These are phyloP conservation scores for Liparis tanakae DNA, from an alignment of 2,797 vertebrate genomes.

Conservation along the genomic window DNA sequence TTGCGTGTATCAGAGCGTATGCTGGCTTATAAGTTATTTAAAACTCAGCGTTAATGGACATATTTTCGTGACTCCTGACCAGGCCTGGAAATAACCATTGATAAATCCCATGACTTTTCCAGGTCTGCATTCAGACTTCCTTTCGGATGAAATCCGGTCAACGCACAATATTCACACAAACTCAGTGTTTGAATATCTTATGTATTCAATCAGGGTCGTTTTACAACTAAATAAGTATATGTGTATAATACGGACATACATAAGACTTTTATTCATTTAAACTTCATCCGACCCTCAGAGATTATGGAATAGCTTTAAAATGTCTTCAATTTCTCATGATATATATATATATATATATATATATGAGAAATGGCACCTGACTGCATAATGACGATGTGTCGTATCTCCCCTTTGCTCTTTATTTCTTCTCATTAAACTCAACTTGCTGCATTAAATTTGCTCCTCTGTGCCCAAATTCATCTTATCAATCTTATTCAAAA, in stretches of 20 bases:
- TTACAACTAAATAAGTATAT: constrained; percentile 23
- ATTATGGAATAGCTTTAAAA: constrained; percentile 40
- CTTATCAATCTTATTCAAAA: constrained; percentile 62
- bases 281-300: constrained; percentile 43
- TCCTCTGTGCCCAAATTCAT: constrained; percentile 50
- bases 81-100: too few species aligned
- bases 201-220: constrained; percentile 14
- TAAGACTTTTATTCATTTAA: constrained; percentile 37
- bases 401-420: constrained; percentile 46
- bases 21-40: too few species aligned
- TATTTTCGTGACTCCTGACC: too few species aligned
- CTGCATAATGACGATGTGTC: constrained; percentile 56
- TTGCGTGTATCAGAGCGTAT: too few species aligned
- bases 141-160: too few species aligned
- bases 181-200: constrained; percentile 18
- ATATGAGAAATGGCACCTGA: constrained; percentile 40
- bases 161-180: constrained; percentile 19
- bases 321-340: constrained; percentile 43
- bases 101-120: too few species aligned
- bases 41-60: too few species aligned
- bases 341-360: not conserved
- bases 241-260: constrained; percentile 22
- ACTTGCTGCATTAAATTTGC: constrained; percentile 61
- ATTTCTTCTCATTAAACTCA: constrained; percentile 63
- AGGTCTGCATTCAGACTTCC: constrained; percentile 9